A percentile compares a stretch with the other conserved stretches of the same genome.
Conservation (phyloP, 2,888 invertebrate genomes). For the Philereme transversata region DNA sequence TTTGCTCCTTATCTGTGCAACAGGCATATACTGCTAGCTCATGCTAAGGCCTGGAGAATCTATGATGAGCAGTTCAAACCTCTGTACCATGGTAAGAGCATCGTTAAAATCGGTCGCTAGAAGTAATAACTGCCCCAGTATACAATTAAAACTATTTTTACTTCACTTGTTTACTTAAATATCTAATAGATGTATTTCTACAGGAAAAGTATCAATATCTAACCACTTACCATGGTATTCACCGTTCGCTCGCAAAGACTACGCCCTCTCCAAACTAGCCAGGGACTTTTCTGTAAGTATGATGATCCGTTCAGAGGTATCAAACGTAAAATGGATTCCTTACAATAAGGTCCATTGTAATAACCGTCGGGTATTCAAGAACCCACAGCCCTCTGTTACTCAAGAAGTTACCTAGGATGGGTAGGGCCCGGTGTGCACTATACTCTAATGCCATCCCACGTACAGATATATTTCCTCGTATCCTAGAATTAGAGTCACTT, state of each 20-base stretch:
- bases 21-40: conserved; percentile 86
- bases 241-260: conserved; percentile 34
- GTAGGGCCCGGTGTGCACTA: too few species aligned
- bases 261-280: conserved; percentile 35
- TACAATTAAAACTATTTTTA: not conserved
- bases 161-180: not conserved
- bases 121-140: too few species aligned
- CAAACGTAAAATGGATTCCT: too few species aligned
- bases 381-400: too few species aligned
- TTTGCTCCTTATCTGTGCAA: conserved; percentile 44
- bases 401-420: too few species aligned
- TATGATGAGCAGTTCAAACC: conserved; percentile 78
- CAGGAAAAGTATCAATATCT: conserved; percentile 46
- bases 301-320: too few species aligned
- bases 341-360: too few species aligned
- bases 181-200: conserved; percentile 1
- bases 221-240: conserved; percentile 45
- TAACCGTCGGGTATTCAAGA: too few species aligned
- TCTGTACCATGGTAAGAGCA: conserved; percentile 38
- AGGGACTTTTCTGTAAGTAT: conserved; percentile 39
- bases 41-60: conserved; percentile 83
- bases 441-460: too few species aligned
- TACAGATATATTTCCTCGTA: too few species aligned
- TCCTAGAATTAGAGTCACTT: too few species aligned
- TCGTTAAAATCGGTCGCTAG: too few species aligned